These are phyloP conservation scores for Drosophila ezoana DNA, from an alignment of 2,888 invertebrate genomes.

Conservation along the genomic window DNA sequence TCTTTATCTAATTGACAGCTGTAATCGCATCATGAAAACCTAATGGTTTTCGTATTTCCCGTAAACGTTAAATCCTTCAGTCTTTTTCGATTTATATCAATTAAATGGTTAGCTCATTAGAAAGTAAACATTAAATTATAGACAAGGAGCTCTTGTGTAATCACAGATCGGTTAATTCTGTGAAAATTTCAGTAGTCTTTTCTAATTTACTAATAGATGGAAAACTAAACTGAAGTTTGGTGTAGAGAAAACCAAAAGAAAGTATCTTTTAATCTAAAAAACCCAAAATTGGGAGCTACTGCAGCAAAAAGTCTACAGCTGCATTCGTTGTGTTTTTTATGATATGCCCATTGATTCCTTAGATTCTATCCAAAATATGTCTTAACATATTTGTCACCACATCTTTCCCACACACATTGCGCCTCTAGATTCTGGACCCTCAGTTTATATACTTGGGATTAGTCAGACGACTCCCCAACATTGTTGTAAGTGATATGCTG, in stretches of 20 bases:
- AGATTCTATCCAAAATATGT: too few relatives aligned
- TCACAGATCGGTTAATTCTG: constrained; percentile 18
- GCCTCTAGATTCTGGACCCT: constrained; percentile 14
- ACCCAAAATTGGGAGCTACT: not conserved
- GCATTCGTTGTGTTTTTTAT: too few relatives aligned
- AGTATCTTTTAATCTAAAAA: not conserved
- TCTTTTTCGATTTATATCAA: constrained; percentile 59
- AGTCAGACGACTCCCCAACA: not conserved
- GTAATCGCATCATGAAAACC: constrained; percentile 44
- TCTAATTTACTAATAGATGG: constrained; percentile 1
- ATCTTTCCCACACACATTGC: constrained; percentile 6
- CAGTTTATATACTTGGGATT: constrained; percentile 41
- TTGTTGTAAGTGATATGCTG: constrained; percentile 61
- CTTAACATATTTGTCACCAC: not conserved
- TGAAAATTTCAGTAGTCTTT: constrained; percentile 11
- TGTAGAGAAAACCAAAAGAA: not conserved
- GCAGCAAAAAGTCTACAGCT: too few relatives aligned
- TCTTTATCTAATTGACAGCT: constrained; percentile 56
- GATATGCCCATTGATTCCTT: too few relatives aligned
- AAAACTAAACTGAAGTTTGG: not conserved
- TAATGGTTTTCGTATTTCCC: constrained; percentile 34
- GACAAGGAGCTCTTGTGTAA: constrained; percentile 5
- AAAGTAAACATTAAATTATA: constrained; percentile 28
- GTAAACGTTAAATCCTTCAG: constrained; percentile 37
- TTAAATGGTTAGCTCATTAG: constrained; percentile 55